A percentile compares a stretch with the other conserved stretches of the same genome.
phyloP scores from a whole-genome alignment of 2,797 vertebrate genomes.

The Pseudopleuronectes americanus region DNA sequence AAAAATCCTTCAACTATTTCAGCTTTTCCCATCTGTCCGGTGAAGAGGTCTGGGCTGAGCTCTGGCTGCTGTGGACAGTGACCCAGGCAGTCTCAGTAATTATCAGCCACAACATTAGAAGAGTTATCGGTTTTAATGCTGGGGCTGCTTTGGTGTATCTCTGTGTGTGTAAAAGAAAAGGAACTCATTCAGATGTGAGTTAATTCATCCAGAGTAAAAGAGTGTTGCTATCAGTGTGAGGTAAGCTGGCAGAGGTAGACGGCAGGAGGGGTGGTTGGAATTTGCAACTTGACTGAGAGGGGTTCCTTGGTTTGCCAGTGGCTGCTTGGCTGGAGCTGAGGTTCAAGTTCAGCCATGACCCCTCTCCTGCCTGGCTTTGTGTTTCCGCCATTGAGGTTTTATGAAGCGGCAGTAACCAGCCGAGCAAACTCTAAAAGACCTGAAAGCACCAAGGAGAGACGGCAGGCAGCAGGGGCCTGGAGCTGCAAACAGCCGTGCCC shows the following conservation, averaged over 20 bases:
- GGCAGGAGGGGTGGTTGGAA: conserved; percentile 34
- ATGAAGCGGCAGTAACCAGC: conserved; percentile 83
- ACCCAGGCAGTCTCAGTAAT: not conserved
- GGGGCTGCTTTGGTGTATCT: not conserved
- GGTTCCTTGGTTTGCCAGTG: conserved; percentile 52
- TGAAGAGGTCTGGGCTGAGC: not conserved
- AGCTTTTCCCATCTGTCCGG: too few relatives aligned
- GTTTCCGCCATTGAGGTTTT: conserved; percentile 78
- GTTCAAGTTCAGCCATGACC: conserved; percentile 83
- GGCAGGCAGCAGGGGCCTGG: conserved; percentile 72
- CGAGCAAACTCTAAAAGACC: conserved; percentile 75
- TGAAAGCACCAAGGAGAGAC: conserved; percentile 72
- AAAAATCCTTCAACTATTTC: too few relatives aligned
- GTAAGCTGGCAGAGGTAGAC: conserved; percentile 29
- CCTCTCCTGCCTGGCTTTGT: conserved; percentile 75
- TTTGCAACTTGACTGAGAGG: conserved; percentile 43
- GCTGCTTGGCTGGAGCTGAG: conserved; percentile 67
- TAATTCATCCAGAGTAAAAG: not conserved
- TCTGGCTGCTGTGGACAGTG: not conserved
- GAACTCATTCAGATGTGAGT: not conserved
- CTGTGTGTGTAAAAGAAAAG: not conserved
- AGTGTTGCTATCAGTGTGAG: conserved; percentile 12
- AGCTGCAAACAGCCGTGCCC: conserved; percentile 48
- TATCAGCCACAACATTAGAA: not conserved
- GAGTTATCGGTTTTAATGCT: too few relatives aligned